Base-by-base conservation (phyloP, 2,888 invertebrate genomes). In the Villa cingulata region DNA sequence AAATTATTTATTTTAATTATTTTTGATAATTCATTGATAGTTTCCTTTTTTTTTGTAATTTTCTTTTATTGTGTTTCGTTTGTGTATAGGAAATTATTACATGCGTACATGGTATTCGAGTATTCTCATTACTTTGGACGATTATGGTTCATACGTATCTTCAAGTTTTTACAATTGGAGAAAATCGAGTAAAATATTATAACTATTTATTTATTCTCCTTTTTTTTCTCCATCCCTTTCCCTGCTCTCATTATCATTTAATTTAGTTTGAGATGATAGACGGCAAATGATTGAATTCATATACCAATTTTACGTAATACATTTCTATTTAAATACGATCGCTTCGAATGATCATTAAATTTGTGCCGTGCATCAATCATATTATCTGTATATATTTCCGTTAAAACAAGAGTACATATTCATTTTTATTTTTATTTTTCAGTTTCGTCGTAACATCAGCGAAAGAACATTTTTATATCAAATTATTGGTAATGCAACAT, bases 121-220 rank as follows among this genome's bases (percentile, higher is more conserved):
- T 86, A 48, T 71, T 86, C 59, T 86, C 86, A 2, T 77, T 86
- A 48, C 74, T 80, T 10, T 87, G 86, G 86, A 86, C 86, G 46
- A 84, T 87, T 56, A 75, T 87, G 78, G 86, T 87, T 36, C 86
- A 87, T 64, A 86, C 86, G 0, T 87, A 88, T 65, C 71, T 88
- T 51, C 83, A 86, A 56, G 77, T 87, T 56, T 88, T 86, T 68
- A 78, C 80, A 56, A 80, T 88, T 43, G 81, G 83, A 1, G 79
- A 80, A 58, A 83, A 83, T 62, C 62, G 65, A 54, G 68, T 68
- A 58, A 53, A 50, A n/a, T n/a, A n/a, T n/a, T n/a, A n/a, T n/a
- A n/a, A n/a, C n/a, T n/a, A n/a, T n/a, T n/a, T n/a, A n/a, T n/a
- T n/a, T n/a, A n/a, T n/a, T n/a, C n/a, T n/a, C n/a, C n/a, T n/a